Evolutionary conservation across 2,113 vertebrate species (phyloP).

Genomic region (Nibea albiflora): DNA sequence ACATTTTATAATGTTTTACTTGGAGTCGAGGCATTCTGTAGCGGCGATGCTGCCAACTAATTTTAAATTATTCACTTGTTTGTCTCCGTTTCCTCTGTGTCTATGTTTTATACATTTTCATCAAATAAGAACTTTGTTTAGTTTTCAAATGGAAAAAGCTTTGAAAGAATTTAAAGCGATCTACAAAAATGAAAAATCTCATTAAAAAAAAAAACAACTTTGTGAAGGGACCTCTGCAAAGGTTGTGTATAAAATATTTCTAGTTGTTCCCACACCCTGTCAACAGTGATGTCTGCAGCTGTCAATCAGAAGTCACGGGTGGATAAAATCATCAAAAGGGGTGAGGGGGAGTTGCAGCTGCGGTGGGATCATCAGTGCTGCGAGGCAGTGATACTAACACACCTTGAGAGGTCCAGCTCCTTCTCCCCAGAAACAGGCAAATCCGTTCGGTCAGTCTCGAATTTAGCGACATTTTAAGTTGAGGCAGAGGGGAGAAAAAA

Average conservation of each 20-base stretch:
- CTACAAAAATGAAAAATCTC: neutral
- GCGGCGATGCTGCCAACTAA: neutral
- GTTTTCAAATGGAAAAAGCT: neutral
- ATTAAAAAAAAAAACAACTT: neutral
- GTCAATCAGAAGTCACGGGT: constrained; percentile 33
- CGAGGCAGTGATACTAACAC: constrained; percentile 68
- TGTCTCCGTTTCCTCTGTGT: neutral
- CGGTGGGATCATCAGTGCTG: constrained; percentile 56
- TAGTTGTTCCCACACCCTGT: constrained; percentile 19
- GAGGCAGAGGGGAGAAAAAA: constrained; percentile 21
- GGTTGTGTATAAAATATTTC: constrained; percentile 16
- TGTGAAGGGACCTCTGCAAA: constrained; percentile 12
- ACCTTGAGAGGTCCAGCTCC: constrained; percentile 63
- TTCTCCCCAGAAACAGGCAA: constrained; percentile 58
- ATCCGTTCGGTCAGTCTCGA: constrained; percentile 75
- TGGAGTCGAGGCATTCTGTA: constrained; percentile 6
- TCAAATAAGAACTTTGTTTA: constrained; percentile 1
- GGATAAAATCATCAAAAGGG: constrained; percentile 20
- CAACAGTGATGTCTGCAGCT: constrained; percentile 12
- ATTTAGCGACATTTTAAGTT: constrained; percentile 73
- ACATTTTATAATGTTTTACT: constrained; percentile 2
- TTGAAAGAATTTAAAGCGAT: neutral
- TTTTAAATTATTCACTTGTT: constrained; percentile 3
- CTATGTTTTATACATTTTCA: constrained; percentile 10
- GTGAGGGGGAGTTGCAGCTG: constrained; percentile 5